Conservation (phyloP, 2,888 invertebrate species). For the Drosophila colorata region DNA sequence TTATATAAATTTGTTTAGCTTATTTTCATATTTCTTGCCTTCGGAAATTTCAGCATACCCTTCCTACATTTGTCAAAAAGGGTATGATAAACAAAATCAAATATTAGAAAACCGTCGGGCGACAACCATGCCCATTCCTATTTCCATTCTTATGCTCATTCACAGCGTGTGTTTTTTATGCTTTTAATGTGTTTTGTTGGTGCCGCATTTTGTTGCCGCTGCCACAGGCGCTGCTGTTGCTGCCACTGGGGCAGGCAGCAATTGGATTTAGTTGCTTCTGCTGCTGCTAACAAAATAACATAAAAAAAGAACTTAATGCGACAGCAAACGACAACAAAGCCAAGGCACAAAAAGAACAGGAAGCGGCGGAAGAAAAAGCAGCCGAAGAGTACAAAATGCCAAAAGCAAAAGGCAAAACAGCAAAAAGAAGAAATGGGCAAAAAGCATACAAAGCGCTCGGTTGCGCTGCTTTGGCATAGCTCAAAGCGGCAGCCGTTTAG, state of each 20-base stretch:
- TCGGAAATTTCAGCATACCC: neutral
- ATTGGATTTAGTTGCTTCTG: constrained; percentile 63
- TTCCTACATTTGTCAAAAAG: neutral
- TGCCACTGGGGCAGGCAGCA: constrained; percentile 27
- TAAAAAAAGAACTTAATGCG: constrained; percentile 57
- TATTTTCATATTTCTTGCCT: no score
- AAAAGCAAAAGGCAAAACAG: constrained; percentile 10
- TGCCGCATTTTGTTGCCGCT: constrained; percentile 38
- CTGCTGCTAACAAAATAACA: constrained; percentile 46
- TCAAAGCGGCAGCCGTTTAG: constrained; percentile 33
- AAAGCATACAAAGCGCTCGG: constrained; percentile 42
- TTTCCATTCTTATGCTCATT: constrained; percentile 4
- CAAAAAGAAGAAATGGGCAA: constrained; percentile 2
- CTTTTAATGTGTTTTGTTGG: constrained; percentile 66
- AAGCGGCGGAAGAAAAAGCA: constrained; percentile 13
- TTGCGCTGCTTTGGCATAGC: constrained; percentile 43
- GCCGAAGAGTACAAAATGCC: constrained; percentile 1
- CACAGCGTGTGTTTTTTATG: constrained; percentile 63
- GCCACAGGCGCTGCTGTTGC: constrained; percentile 12
- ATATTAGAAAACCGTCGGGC: constrained; percentile 59
- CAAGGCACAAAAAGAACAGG: constrained; percentile 25
- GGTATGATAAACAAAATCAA: constrained; percentile 66
- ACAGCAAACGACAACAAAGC: constrained; percentile 48
- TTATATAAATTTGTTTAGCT: no score
- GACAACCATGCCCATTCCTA: constrained; percentile 21